Evolutionary conservation across 2,113 vertebrate species (phyloP).

Genomic region (Casuarius casuarius): DNA sequence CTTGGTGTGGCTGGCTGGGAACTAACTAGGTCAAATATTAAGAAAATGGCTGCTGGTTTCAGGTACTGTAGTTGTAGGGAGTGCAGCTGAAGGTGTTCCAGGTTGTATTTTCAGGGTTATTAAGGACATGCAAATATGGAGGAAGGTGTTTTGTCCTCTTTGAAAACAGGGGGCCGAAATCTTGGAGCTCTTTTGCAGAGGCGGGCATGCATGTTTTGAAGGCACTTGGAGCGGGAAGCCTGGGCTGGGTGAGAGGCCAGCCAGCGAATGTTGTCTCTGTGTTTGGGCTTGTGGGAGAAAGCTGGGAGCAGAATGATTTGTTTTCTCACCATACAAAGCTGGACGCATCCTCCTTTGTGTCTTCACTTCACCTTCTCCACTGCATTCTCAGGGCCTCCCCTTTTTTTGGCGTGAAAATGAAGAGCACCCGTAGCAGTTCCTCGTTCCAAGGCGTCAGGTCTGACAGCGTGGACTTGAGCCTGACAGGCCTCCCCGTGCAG

Average conservation of each 20-base stretch:
- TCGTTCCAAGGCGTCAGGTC: constrained; percentile 59
- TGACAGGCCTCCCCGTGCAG: constrained; percentile 82
- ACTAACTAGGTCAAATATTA: not conserved
- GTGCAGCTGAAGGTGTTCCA: not conserved
- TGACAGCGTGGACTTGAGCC: constrained; percentile 77
- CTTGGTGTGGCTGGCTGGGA: fast-evolving
- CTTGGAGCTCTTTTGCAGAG: no score
- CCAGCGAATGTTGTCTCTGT: fast-evolving
- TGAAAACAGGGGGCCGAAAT: not conserved
- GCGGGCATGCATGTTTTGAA: no score
- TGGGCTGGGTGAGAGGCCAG: not conserved
- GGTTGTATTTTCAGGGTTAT: not conserved
- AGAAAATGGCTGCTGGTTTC: fast-evolving
- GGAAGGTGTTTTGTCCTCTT: fast-evolving
- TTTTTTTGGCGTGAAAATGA: constrained; percentile 75
- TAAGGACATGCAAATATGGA: fast-evolving
- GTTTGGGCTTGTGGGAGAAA: fast-evolving
- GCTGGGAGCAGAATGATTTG: fast-evolving
- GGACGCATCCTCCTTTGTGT: not conserved
- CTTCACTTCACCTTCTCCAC: fast-evolving
- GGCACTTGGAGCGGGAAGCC: no score
- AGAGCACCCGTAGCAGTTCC: constrained; percentile 78
- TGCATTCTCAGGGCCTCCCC: not conserved
- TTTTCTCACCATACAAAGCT: fast-evolving
- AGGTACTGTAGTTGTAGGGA: not conserved